Evolutionary conservation across 2,113 vertebrate genomes (phyloP), one percentile per base, ranked within the genome.

Genomic region (Laticauda colubrina): DNA sequence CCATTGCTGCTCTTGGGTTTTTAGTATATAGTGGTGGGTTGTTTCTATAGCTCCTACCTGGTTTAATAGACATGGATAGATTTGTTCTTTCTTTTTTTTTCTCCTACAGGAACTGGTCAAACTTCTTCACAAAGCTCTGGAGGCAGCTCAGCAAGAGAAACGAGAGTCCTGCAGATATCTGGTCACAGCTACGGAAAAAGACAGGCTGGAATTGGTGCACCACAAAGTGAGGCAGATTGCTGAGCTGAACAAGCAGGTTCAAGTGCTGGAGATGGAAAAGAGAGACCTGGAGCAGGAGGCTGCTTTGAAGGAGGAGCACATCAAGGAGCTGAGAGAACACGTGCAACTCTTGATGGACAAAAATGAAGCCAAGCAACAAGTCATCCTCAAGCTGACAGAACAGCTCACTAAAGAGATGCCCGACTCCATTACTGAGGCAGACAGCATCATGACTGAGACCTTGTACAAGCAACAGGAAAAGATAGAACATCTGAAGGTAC

Each of bases 81-180:
- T 81, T 81, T 4, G 7, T 81, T 51, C 7, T 29, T 0, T 14
- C 61, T 15, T 8, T 3, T 93, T 2, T 94, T 69, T 23, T 1
- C 85, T 93, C 88, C 6, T 23, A 3, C 95, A 99, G 99, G 98
- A 99, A 95, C 96, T 99, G 94, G 98, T 99, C 86, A 98, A 97
- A 96, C 97, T 99, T 96, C 98, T 99, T 3, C 98, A 99, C 94
- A 99, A 98, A 95, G 98, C 98, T 0, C 96, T 99, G 94, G 99
- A 99, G 96, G 98, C 98, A 1, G 97, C 98, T 53, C 99, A 99
- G 97, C 98, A 98, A 94, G 99, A 99, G 97, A 99, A 99, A 92
- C 95, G 98, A 89, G 98, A 97, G 0, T 98, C 98, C 94, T 97
- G 96, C 0, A 97, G 97, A 14, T 99, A 98, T 95, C 93, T 99